Conservation (phyloP, 2,113 vertebrate genomes). For the Motacilla tschutschensis region DNA sequence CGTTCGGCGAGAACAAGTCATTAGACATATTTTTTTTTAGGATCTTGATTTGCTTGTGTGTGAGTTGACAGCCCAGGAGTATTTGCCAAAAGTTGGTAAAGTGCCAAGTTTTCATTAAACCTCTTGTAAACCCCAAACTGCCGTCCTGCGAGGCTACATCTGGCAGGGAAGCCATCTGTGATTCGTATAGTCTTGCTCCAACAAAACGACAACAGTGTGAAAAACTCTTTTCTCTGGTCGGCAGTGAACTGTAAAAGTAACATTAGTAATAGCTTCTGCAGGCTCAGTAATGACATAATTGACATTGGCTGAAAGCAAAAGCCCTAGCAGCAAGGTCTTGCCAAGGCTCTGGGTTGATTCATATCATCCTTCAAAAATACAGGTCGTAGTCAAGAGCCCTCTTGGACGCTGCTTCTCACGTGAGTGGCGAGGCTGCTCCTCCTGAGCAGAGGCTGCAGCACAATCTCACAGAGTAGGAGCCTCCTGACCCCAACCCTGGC, state of each 20-base stretch:
- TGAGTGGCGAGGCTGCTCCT: not conserved
- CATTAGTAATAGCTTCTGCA: conserved; percentile 81
- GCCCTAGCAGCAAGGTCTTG: conserved; percentile 33
- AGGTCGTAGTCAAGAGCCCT: conserved; percentile 41
- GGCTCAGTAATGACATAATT: conserved; percentile 77
- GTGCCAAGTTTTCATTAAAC: conserved; percentile 79
- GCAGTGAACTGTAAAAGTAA: conserved; percentile 80
- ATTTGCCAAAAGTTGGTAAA: conserved; percentile 64
- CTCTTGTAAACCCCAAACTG: conserved; percentile 75
- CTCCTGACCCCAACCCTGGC: not conserved
- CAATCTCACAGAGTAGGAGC: not conserved
- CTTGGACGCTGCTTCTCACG: not conserved
- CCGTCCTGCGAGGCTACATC: conserved; percentile 72
- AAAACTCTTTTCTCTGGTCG: conserved; percentile 76
- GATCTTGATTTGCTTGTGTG: conserved; percentile 28
- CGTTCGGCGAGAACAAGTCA: conserved; percentile 14
- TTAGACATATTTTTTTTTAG: conserved; percentile 11
- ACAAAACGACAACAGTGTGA: conserved; percentile 80
- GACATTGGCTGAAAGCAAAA: conserved; percentile 69
- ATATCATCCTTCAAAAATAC: conserved; percentile 55
- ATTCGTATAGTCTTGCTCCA: conserved; percentile 73
- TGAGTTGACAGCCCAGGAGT: conserved; percentile 65
- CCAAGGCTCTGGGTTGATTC: conserved; percentile 63
- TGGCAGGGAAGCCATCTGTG: conserved; percentile 79
- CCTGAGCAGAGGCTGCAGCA: not conserved